These are phyloP conservation scores for Protobothrops mucrosquamatus DNA, from an alignment of 2,113 vertebrate genomes.

Conservation along the genomic window DNA sequence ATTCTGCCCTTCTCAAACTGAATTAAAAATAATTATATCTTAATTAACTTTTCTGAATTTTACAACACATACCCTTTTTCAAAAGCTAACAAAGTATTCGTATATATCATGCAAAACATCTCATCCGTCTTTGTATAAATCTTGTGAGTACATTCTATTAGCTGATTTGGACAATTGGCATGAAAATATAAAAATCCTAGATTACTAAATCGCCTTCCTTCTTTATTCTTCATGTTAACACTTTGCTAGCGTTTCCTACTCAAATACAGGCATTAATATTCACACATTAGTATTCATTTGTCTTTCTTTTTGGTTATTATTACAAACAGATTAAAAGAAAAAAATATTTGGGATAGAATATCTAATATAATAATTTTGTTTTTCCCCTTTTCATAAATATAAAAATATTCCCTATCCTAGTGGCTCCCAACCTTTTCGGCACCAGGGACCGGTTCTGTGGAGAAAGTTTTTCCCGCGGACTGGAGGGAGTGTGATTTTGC, in stretches of 20 bases:
- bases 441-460: too few relatives aligned
- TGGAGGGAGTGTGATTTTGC: too few relatives aligned
- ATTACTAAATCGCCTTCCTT: not conserved
- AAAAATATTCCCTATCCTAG: too few relatives aligned
- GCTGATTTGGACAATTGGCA: not conserved
- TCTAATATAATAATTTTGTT: too few relatives aligned
- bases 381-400: too few relatives aligned
- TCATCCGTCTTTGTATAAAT: not conserved
- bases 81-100: not conserved
- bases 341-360: too few relatives aligned
- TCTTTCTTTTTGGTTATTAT: not conserved
- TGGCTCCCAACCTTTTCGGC: too few relatives aligned
- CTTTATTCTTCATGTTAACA: not conserved
- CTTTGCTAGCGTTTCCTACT: not conserved
- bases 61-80: not conserved
- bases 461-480: too few relatives aligned
- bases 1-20: not conserved
- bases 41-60: not conserved
- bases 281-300: not conserved
- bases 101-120: not conserved
- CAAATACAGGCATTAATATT: not conserved
- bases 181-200: not conserved
- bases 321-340: not conserved
- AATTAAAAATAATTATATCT: not conserved
- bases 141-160: not conserved